Base-by-base conservation (phyloP, 2,888 invertebrate genomes). In the Lasioglossum calceatum region DNA sequence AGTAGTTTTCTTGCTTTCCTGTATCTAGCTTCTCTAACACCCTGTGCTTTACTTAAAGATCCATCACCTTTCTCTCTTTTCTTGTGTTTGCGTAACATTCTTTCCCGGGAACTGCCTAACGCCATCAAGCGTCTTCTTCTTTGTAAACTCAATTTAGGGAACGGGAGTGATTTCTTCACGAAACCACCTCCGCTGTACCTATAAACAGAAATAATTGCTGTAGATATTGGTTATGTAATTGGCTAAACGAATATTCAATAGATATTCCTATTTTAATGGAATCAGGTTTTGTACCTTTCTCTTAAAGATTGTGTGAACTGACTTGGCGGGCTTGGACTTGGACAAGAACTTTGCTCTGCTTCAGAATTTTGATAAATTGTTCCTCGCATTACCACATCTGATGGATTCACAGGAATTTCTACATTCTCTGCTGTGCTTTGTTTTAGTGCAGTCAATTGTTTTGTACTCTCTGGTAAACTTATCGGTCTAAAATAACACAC, bases 151-250 rank as follows among this genome's bases (percentile, higher is more conserved):
- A 96, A 94, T 91, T 96, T 96, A 47, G 96, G 96, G 88, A 96
- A 96, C 73, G 96, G 96, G 80, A 96, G 96, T 88, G 96, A 96
- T 93, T 96, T 96, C 92, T 96, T 96, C 73, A 96, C 96, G 92
- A 96, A 96, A 84, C 96, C 96, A 79, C 96, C 96, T 71, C 96
- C 96, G 76, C 96, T 95, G 91, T 96, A 96, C 90, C 95, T 95
- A 82, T 47, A 79, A 90, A 75, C 44, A 83, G 14, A 5, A 64
- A 54, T 67, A 77, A 71, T 42, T 2, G 44, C 14, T n/a, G 12
- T 32, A 27, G n/a, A 27, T 4, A 16, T 79, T 75, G 70, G 27
- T 58, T 27, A 27, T 42, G 47, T 16, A 12, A n/a, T 47, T 70
- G 70, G 23, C n/a, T 44, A n/a, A 47, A 72, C 4, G 32, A 67